A percentile compares a stretch with the other conserved stretches of the same genome.
Evolutionary conservation across 2,113 vertebrate species (phyloP).

Genomic region (Notothenia rossii): DNA sequence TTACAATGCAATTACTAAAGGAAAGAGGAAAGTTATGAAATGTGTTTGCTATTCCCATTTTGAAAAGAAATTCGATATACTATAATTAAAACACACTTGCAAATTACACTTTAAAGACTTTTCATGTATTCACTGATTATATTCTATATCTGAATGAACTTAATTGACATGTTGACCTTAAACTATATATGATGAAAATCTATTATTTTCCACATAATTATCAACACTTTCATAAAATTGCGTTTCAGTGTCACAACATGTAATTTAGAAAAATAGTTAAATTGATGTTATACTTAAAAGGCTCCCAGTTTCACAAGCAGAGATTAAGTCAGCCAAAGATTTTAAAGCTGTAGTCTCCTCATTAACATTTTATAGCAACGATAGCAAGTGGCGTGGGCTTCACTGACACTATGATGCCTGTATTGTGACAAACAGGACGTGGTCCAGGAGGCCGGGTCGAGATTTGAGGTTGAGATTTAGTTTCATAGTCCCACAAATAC

Average conservation of each 20-base stretch:
- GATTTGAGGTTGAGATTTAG: slow-evolving; percentile 14
- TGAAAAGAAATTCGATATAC: neutral
- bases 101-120: neutral
- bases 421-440: slow-evolving; percentile 5
- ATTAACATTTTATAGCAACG: slow-evolving; percentile 15
- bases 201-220: neutral
- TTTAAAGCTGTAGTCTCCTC: slow-evolving; percentile 1
- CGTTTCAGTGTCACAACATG: neutral
- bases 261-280: neutral
- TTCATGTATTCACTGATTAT: neutral
- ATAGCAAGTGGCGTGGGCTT: slow-evolving; percentile 16
- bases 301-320: neutral
- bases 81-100: neutral
- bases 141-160: neutral
- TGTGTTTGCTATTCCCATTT: neutral
- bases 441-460: slow-evolving; percentile 8
- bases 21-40: neutral
- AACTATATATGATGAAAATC: neutral
- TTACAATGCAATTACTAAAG: neutral
- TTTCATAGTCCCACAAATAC: slow-evolving; percentile 11
- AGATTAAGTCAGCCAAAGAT: neutral
- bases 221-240: neutral
- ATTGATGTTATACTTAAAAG: neutral
- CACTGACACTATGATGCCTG: neutral
- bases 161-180: neutral